Percentiles rank a stretch among this genome's conserved stretches.
phyloP scores from a whole-genome alignment of 2,888 invertebrate genomes.

The Caenorhabditis japonica region DNA sequence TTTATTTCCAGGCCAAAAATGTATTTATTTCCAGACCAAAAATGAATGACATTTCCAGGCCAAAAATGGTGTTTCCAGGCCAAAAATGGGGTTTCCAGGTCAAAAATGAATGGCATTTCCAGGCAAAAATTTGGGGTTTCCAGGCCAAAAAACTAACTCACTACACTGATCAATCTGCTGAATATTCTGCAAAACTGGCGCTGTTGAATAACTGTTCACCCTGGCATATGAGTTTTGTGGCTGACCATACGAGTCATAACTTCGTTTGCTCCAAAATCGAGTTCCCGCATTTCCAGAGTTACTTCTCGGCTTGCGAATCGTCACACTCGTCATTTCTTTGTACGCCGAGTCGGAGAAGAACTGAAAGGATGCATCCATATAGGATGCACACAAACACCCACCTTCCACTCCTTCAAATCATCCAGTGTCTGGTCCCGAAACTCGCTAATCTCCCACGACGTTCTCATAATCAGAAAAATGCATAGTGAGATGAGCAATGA shows the following conservation, averaged over 20 bases:
- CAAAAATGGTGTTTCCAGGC: too few relatives aligned
- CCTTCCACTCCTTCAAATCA: conserved; percentile 57
- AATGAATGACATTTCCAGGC: too few relatives aligned
- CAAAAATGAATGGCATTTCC: too few relatives aligned
- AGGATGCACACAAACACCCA: not conserved
- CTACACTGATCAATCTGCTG: conserved; percentile 49
- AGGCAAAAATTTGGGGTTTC: too few relatives aligned
- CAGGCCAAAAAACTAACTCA: conserved; percentile 20
- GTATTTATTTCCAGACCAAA: too few relatives aligned
- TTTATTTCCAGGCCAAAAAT: too few relatives aligned
- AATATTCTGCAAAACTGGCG: conserved; percentile 17
- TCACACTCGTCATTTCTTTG: conserved; percentile 36
- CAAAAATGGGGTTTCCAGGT: too few relatives aligned
- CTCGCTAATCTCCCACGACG: conserved; percentile 35
- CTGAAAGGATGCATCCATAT: conserved; percentile 8
- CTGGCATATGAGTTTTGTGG: conserved; percentile 30
- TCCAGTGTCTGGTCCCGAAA: conserved; percentile 45
- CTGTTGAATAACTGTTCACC: conserved; percentile 50
- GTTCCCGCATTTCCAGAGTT: conserved; percentile 25
- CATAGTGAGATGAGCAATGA: conserved; percentile 36
- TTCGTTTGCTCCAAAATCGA: conserved; percentile 34
- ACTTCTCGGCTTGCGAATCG: conserved; percentile 21
- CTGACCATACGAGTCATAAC: conserved; percentile 23
- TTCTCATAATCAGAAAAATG: conserved; percentile 39
- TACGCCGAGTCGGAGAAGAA: conserved; percentile 48